Conservation (phyloP, 1,140 invertebrate species). For the Drosophila trapezifrons region DNA sequence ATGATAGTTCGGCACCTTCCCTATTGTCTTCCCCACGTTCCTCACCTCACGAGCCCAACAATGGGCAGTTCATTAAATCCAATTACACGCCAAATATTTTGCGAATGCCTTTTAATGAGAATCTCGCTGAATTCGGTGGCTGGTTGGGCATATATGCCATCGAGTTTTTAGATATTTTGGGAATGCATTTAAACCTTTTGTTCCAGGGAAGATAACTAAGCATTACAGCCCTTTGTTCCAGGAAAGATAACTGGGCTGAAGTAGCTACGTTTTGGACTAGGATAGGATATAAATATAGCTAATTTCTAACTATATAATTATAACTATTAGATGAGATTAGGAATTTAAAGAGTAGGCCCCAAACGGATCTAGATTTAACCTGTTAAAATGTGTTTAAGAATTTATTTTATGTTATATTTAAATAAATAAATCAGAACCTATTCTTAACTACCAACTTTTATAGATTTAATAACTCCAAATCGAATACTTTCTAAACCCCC, state of each 20-base stretch:
- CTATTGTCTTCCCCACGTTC: too few relatives aligned
- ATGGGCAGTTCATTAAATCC: constrained; percentile 52
- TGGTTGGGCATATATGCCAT: background rate
- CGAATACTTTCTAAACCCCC: too few relatives aligned
- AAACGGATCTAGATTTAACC: too few relatives aligned
- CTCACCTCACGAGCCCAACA: constrained; percentile 34
- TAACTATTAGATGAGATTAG: background rate
- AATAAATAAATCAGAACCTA: background rate
- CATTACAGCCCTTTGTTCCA: background rate
- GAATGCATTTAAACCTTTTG: background rate
- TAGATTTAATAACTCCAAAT: background rate
- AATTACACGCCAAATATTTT: constrained; percentile 50
- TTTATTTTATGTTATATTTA: too few relatives aligned
- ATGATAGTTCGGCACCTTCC: background rate
- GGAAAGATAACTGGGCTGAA: background rate
- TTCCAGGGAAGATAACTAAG: background rate
- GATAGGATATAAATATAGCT: background rate
- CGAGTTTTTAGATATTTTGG: background rate
- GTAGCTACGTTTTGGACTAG: too few relatives aligned
- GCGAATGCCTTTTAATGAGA: constrained; percentile 36
- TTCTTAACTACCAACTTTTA: background rate
- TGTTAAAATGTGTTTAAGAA: too few relatives aligned
- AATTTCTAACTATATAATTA: background rate
- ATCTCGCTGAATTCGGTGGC: constrained; percentile 1
- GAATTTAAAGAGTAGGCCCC: background rate